Base-by-base conservation (phyloP, 1,140 invertebrate genomes). In the Atta cephalotes region DNA sequence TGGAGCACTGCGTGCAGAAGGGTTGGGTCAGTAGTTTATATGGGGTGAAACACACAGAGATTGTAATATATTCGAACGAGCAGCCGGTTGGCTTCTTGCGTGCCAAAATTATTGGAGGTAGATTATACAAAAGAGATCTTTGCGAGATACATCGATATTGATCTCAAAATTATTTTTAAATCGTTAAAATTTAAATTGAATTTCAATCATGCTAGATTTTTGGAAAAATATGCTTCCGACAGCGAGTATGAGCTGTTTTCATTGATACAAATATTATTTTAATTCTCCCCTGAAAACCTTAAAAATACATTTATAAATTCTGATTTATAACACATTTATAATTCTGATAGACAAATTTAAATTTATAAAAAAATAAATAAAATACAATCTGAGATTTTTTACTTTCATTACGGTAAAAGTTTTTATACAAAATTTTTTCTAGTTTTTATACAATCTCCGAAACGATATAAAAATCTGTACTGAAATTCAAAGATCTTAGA, bases 11-110 rank as follows among this genome's bases (percentile, higher is more conserved):
- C 21, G 35, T 21, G 35, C 25, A 45, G 25, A 39, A 56, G 80
- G 63, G 53, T 60, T 45, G 71, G 68, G 53, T 82, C 79, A 81
- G 53, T 82, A 6, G 68, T 82, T 35, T 58, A 45, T 53, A 58
- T 18, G 25, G n/a, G 31, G n/a, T 70, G 63, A 80, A 35, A 39
- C 4, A 39, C 4, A 63, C 35, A 25, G 35, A 82, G 35, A 49
- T 25, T 14, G 25, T 60, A 21, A 74, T 74, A 74, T 21, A 39
- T 39, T 10, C 53, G 56, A 45, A 74, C 56, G 39, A 74, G 39
- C 39, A 31, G 16, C 6, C 31, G 63, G 16, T 9, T 10, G 68
- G 28, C 18, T n/a, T 35, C 39, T 58, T 21, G 25, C 45, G 18
- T 18, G 49, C 3, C 49, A 25, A 56, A 56, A 6, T 56, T 81